These are phyloP conservation scores for Hydrotaea cyrtoneurina DNA, from an alignment of 2,888 invertebrate species.

Conservation along the genomic window DNA sequence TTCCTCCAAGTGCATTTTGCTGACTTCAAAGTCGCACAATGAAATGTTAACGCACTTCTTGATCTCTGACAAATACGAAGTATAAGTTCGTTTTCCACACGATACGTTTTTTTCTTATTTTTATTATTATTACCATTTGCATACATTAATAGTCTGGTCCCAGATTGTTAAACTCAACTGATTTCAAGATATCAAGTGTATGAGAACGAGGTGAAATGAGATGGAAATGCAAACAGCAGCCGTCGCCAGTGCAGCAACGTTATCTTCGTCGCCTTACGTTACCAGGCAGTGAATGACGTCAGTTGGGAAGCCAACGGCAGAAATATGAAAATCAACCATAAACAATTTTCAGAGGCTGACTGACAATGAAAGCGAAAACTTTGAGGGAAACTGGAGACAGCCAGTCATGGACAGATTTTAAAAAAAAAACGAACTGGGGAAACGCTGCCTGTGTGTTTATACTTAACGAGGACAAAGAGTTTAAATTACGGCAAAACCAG, in stretches of 20 bases:
- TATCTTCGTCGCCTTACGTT: constrained; percentile 21
- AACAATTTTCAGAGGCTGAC: constrained; percentile 48
- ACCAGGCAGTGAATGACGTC: constrained; percentile 59
- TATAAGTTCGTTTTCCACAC: constrained; percentile 26
- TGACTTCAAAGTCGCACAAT: not conserved
- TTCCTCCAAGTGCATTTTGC: constrained; percentile 19
- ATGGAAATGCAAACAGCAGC: not conserved
- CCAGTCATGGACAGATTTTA: constrained; percentile 47
- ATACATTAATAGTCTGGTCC: constrained; percentile 43
- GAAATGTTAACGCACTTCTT: constrained; percentile 57
- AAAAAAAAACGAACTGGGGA: not conserved
- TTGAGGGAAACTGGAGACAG: constrained; percentile 63
- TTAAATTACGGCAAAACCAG: constrained; percentile 3
- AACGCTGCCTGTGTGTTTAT: constrained; percentile 11
- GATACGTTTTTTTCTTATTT: not conserved
- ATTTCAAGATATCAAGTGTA: constrained; percentile 58
- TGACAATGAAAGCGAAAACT: constrained; percentile 46
- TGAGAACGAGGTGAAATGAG: not conserved
- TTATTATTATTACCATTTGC: constrained; percentile 11
- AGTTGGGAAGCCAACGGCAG: constrained; percentile 32
- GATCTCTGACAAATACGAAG: constrained; percentile 37
- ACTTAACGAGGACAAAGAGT: constrained; percentile 52
- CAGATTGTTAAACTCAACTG: constrained; percentile 56
- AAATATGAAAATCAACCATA: constrained; percentile 42
- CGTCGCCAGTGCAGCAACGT: constrained; percentile 13